Conservation (phyloP, 2,113 vertebrate species). For the Phylloscopus trochilus region DNA sequence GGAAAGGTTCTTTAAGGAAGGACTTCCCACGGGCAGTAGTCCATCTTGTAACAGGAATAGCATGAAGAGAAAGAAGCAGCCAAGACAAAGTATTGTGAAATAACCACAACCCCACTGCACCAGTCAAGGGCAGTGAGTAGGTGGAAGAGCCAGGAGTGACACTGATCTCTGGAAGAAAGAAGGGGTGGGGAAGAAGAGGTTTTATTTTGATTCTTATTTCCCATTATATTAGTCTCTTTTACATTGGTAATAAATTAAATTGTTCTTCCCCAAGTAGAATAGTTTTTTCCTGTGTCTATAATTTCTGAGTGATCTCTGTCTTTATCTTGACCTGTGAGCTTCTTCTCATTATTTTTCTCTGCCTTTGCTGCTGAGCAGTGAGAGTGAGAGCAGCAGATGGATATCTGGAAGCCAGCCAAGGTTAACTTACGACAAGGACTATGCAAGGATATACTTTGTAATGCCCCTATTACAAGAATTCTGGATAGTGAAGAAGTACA, state of each 20-base stretch:
- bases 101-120: background rate
- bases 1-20: background rate
- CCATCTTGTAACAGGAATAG: background rate
- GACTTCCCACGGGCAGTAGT: background rate
- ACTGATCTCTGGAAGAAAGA: background rate
- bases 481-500: background rate
- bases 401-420: background rate
- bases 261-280: background rate
- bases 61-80: background rate
- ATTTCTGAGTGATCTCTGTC: background rate
- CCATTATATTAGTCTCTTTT: background rate
- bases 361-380: background rate
- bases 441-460: background rate
- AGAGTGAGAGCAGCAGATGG: background rate
- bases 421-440: background rate
- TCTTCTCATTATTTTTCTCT: background rate
- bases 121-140: background rate
- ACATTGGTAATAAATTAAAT: background rate
- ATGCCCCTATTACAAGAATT: background rate
- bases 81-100: background rate
- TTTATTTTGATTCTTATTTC: background rate
- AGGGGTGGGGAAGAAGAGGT: accelerated
- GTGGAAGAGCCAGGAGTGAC: background rate
- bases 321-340: background rate
- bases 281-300: accelerated